phyloP scores from a whole-genome alignment of 30 jellyfish, hydroid and myxozoan genomes.

The Aurelia sp. region DNA sequence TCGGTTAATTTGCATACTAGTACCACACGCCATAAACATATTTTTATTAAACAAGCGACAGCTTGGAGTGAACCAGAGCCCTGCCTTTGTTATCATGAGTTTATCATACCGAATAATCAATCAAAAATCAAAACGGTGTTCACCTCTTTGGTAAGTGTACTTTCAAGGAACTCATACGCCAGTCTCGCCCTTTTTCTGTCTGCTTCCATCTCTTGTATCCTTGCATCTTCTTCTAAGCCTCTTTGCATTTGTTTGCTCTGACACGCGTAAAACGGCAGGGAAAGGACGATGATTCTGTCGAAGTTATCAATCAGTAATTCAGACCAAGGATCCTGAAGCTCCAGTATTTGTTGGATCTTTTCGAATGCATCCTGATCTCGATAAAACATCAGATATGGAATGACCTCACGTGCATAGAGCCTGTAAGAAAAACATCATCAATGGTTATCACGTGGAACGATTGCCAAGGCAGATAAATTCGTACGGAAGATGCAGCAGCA shows the following conservation, averaged over 20 bases:
- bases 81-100: too few relatives aligned
- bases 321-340: constrained; percentile 48
- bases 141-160: constrained; percentile 63
- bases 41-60: too few relatives aligned
- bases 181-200: constrained; percentile 43
- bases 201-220: constrained; percentile 25
- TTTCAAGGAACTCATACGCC: constrained; percentile 71
- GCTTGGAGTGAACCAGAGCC: too few relatives aligned
- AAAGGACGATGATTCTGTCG: constrained; percentile 43
- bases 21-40: too few relatives aligned
- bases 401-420: constrained; percentile 37
- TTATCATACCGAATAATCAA: neutral
- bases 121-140: too few relatives aligned
- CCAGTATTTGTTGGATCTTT: constrained; percentile 39
- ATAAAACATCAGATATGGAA: constrained; percentile 49
- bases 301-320: constrained; percentile 52
- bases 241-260: constrained; percentile 38
- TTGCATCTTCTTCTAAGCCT: constrained; percentile 24
- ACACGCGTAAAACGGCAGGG: constrained; percentile 62
- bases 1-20: too few relatives aligned
- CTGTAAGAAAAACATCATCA: neutral
- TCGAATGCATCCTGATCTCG: constrained; percentile 61
- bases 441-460: too few relatives aligned
- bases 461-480: too few relatives aligned
- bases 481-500: too few relatives aligned